Percentiles rank a stretch among this genome's conserved stretches.
phyloP scores from a whole-genome alignment of 2,113 vertebrate species.

The Polypterus senegalus region DNA sequence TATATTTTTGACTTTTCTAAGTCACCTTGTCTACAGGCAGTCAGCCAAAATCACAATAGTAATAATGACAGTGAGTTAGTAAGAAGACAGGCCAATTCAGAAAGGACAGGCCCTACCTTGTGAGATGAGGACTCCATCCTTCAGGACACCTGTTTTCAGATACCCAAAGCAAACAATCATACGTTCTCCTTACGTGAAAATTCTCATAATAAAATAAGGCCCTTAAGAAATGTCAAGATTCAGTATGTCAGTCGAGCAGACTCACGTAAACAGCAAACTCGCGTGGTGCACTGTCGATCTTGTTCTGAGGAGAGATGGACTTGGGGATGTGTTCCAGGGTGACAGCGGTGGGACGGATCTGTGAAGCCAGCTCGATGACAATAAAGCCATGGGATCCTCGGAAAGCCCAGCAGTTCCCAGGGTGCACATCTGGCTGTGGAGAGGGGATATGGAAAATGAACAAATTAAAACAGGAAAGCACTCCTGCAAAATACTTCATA shows the following conservation, averaged over 20 bases:
- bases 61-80: no score
- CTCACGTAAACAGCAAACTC: conserved; percentile 84
- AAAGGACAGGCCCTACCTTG: no score
- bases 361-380: conserved; percentile 66
- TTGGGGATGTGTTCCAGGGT: conserved; percentile 80
- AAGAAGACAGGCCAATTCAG: no score
- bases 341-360: conserved; percentile 62
- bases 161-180: no score
- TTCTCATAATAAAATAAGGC: not conserved
- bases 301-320: conserved; percentile 63
- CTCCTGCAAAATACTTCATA: not conserved
- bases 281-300: conserved; percentile 76
- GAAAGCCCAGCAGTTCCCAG: conserved; percentile 91
- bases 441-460: no score
- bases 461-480: not conserved
- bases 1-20: no score
- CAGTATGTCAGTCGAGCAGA: conserved; percentile 11
- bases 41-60: no score
- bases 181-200: not conserved
- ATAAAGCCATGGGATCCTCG: conserved; percentile 74
- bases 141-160: no score
- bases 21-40: no score
- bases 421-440: conserved; percentile 64
- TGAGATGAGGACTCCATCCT: no score
- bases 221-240: not conserved